phyloP scores from a whole-genome alignment of 37 sponge, comb jelly and placozoan species.

The Chondrilla cf. caribensis region DNA sequence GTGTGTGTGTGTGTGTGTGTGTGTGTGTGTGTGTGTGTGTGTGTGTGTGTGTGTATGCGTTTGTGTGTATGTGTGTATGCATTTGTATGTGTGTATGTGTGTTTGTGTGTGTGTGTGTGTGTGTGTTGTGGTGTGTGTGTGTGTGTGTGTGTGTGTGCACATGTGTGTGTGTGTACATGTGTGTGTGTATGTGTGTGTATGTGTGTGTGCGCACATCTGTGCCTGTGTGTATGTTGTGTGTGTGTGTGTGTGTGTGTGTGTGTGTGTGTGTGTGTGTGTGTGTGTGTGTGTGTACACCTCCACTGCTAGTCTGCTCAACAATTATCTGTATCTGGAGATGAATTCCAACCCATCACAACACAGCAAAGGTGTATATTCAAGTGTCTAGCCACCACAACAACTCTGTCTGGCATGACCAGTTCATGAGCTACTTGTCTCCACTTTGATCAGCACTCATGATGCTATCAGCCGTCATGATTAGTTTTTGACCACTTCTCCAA shows the following conservation, averaged over 20 bases:
- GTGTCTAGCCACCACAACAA: too few species aligned
- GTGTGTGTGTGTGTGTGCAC: constrained; percentile 25
- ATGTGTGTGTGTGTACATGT: constrained; percentile 25
- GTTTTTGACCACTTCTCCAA: too few species aligned
- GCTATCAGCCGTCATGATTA: too few species aligned
- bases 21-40: background rate
- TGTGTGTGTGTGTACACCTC: background rate
- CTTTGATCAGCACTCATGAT: too few species aligned
- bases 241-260: background rate
- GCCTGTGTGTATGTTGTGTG: background rate
- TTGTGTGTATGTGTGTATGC: background rate
- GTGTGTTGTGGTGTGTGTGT: constrained; percentile 29
- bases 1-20: background rate
- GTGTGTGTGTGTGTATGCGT: constrained; percentile 14
- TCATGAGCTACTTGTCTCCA: too few species aligned
- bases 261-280: background rate
- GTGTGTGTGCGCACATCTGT: constrained; percentile 5
- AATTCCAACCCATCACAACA: too few species aligned
- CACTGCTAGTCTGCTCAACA: too few species aligned
- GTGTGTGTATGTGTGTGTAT: constrained; percentile 30
- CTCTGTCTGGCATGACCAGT: too few species aligned
- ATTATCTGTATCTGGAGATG: too few species aligned
- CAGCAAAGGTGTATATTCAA: too few species aligned
- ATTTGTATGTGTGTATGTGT: constrained; percentile 11
- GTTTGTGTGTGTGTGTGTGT: constrained; percentile 29